Base-by-base conservation (phyloP, 2,113 vertebrate genomes). In the Poeciliopsis retropinna region DNA sequence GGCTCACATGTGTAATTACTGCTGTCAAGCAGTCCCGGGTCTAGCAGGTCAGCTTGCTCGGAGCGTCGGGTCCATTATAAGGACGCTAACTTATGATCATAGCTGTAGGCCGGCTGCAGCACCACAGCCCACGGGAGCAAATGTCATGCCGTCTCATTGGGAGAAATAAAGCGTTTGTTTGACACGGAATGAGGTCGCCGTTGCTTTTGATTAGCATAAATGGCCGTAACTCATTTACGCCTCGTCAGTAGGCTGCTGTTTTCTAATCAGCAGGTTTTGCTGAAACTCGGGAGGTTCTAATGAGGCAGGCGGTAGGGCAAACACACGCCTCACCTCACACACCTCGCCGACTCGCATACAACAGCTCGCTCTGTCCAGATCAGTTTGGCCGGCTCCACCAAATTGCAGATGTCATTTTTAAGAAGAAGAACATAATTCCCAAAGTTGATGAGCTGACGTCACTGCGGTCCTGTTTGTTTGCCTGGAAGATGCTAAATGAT, bases 31-130 rank as follows among this genome's bases (percentile, higher is more conserved):
- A 82, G 78, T 87, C 87, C 81, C 76, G 65, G 73, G 71, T 88
- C 87, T 79, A 85, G 87, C 91, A 84, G 92, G 92, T 92, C 89
- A 89, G 87, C 82, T 74, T 82, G 81, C 86, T 87, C 71, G 70
- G 78, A 87, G 84, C 82, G 79, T 87, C 72, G 31, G 69, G 81
- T 67, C 86, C 78, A 92, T 92, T 91, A 92, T 82, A 32, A 66
- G 64, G 82, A 88, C 27, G 76, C 74, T 90, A 92, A 93, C 85
- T 92, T 92, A 92, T 93, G 87, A 92, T 90, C 87, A 84, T 89
- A 83, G 91, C 88, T 85, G 73, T 72, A 76, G 88, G 85, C 83
- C 90, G 88, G 89, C 87, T 91, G 91, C 77, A 86, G 86, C 87
- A 84, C 86, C 84, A 65, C 79, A 84, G 72, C 87, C 88, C 89